These are phyloP conservation scores for Invenusta paracnida DNA, from an alignment of 2,888 invertebrate species.

Conservation along the genomic window DNA sequence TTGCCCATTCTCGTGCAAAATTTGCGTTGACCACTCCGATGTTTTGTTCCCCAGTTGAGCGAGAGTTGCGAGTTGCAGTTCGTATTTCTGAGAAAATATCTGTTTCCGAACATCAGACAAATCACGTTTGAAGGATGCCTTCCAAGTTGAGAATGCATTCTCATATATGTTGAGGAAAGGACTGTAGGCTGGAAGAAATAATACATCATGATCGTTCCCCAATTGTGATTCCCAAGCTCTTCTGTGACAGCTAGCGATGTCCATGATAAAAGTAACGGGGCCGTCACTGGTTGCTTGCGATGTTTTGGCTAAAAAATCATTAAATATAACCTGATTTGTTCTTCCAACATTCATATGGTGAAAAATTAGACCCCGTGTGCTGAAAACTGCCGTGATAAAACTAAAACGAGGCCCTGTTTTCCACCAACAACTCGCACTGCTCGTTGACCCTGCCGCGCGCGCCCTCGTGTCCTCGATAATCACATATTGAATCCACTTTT, in stretches of 20 bases:
- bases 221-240: background rate
- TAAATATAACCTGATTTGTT: no score
- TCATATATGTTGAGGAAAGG: background rate
- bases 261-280: background rate
- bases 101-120: background rate
- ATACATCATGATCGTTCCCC: background rate
- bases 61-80: background rate
- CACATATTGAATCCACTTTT: no score
- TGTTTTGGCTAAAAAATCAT: no score
- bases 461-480: no score
- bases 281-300: no score
- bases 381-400: no score
- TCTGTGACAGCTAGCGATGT: background rate
- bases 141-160: background rate
- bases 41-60: background rate
- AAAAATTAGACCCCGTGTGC: no score
- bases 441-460: no score
- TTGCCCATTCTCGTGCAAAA: background rate
- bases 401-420: no score
- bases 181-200: background rate
- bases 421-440: no score
- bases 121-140: background rate
- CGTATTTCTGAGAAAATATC: background rate
- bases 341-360: no score
- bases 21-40: background rate